Evolutionary conservation across 1,140 invertebrate species (phyloP), one percentile per base, ranked within the genome.

Genomic region (Aricia agestis): DNA sequence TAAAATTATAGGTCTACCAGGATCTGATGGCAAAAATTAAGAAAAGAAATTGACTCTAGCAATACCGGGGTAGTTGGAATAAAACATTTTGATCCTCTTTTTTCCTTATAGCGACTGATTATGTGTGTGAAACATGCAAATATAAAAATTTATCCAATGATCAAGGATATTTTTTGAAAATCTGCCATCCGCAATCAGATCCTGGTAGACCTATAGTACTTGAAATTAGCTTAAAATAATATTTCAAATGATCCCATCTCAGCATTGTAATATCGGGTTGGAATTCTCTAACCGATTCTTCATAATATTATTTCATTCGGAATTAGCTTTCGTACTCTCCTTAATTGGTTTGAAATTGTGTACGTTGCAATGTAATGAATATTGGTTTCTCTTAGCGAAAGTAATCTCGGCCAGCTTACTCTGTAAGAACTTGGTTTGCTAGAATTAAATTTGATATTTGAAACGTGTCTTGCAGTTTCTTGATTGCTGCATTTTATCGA

Each of bases 311-410:
- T 52, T 52, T 15, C 45, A 52, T 52, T 52, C 45, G 45, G 1
- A 36, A 4, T 52, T 52, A 15, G 45, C 11, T 52, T 52, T 13
- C 45, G 45, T 13, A 13, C 45, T 52, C 45, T 52, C 45, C 10
- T 6, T 52, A 52, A 52, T 52, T 52, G 45, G 45, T 52, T 52
- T 52, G 45, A 15, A 52, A 15, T 52, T 52, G 45, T 52, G 45
- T 52, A 52, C 45, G 45, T 52, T 52, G 45, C 45, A 52, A 52
- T 52, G 45, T 52, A 52, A 52, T 52, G 45, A 52, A 52, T 52
- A 52, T 52, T 52, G 45, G 45, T 52, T 52, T 52, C 45, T 52
- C 45, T 52, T 52, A 52, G 45, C 13, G 13, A 52, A 52, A 52
- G 45, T 52, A 52, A 11, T 52, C 45, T 13, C 13, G 13, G 45